A percentile compares a stretch with the other conserved stretches of the same genome.
Conservation (phyloP, 1,140 invertebrate species). For the Cecropterus lyciades region DNA sequence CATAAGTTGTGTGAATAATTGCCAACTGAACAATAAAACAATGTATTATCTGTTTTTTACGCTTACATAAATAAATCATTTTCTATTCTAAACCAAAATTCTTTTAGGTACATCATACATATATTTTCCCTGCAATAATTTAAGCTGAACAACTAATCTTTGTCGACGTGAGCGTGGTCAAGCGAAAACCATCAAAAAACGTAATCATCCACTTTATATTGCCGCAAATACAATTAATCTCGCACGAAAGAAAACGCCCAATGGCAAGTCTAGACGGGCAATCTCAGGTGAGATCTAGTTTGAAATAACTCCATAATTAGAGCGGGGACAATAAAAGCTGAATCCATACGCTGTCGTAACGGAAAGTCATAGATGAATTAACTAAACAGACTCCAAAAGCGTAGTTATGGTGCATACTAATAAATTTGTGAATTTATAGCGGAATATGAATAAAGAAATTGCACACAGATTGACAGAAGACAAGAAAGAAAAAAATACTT, state of each 20-base stretch:
- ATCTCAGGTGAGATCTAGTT: conserved; percentile 73
- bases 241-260: conserved; percentile 66
- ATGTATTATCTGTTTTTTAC: too few relatives aligned
- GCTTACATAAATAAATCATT: too few relatives aligned
- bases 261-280: conserved; percentile 66
- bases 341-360: conserved; percentile 59
- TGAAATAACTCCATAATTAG: conserved; percentile 73
- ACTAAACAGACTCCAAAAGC: neutral
- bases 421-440: too few relatives aligned
- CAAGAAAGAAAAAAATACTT: too few relatives aligned
- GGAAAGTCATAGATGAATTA: neutral
- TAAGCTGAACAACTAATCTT: conserved; percentile 32
- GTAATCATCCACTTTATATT: conserved; percentile 71
- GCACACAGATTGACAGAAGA: too few relatives aligned
- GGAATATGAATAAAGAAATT: too few relatives aligned
- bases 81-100: neutral
- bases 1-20: too few relatives aligned
- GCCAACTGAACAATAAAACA: too few relatives aligned
- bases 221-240: conserved; percentile 71
- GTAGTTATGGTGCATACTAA: neutral
- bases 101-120: neutral
- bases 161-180: conserved; percentile 34
- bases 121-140: conserved; percentile 17
- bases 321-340: conserved; percentile 75
- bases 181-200: conserved; percentile 57